A percentile compares a stretch with the other conserved stretches of the same genome.
These are phyloP conservation scores for Asteroscopus sphinx DNA, from an alignment of 2,888 invertebrate genomes.

Conservation along the genomic window DNA sequence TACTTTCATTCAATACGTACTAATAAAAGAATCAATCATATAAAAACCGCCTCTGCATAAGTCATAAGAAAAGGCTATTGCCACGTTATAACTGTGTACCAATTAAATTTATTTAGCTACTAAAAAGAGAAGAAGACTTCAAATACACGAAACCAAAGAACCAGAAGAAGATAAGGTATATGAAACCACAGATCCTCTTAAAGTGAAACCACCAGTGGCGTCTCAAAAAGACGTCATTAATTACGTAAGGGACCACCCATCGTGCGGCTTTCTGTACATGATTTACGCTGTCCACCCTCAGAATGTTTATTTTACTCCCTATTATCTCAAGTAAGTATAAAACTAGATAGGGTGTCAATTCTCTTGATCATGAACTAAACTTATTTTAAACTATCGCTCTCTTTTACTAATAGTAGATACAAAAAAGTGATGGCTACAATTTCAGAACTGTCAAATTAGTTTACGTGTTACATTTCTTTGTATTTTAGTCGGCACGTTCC, in stretches of 20 bases:
- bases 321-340: conserved; percentile 91
- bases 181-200: conserved; percentile 74
- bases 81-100: not conserved
- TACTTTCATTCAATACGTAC: no score
- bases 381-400: no score
- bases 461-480: no score
- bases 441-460: no score
- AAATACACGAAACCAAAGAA: conserved; percentile 64
- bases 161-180: conserved; percentile 28
- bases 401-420: no score
- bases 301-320: conserved; percentile 93
- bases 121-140: conserved; percentile 71
- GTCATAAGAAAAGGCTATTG: no score
- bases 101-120: conserved; percentile 11
- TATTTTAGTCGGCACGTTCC: no score
- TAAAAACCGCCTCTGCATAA: no score
- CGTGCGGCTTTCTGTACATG: conserved; percentile 94
- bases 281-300: conserved; percentile 93
- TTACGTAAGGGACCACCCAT: conserved; percentile 87
- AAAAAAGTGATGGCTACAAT: no score
- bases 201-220: conserved; percentile 81
- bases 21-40: no score
- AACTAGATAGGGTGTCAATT: no score
- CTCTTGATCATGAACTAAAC: no score
- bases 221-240: conserved; percentile 83